Conservation (phyloP, 2,113 vertebrate genomes). For the Hippocampus comes region DNA sequence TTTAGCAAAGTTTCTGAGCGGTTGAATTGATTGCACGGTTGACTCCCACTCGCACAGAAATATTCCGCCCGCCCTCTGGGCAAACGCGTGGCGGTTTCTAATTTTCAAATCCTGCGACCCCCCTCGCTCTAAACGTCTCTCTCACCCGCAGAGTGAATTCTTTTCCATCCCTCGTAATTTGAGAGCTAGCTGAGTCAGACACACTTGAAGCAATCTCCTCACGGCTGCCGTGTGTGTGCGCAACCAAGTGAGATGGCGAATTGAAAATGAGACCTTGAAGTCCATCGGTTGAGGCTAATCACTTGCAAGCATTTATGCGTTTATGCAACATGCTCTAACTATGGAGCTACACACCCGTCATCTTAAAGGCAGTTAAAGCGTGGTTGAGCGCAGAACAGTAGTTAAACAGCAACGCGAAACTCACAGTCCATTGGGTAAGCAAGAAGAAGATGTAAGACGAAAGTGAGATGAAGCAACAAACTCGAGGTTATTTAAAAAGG, state of each 20-base stretch:
- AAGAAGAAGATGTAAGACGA: constrained; percentile 25
- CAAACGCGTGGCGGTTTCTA: constrained; percentile 39
- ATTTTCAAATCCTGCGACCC: constrained; percentile 40
- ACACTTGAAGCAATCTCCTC: constrained; percentile 19
- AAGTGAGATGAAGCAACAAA: constrained; percentile 31
- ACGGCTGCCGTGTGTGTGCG: not conserved
- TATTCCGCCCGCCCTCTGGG: constrained; percentile 35
- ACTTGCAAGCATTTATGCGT: constrained; percentile 4
- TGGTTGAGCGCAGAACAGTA: constrained; percentile 18
- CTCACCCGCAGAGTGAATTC: constrained; percentile 24
- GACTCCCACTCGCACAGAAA: constrained; percentile 38
- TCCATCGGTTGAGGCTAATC: constrained; percentile 16
- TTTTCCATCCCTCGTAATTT: constrained; percentile 44
- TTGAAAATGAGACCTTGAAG: constrained; percentile 37
- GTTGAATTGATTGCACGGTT: constrained; percentile 44
- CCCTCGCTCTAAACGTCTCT: not conserved
- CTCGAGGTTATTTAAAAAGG: not conserved
- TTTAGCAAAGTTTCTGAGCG: constrained; percentile 40
- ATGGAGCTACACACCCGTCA: not conserved
- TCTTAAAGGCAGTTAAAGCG: constrained; percentile 13
- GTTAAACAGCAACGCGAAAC: constrained; percentile 34
- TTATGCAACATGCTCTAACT: not conserved
- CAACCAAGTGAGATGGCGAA: not conserved
- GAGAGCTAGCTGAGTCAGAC: constrained; percentile 33
- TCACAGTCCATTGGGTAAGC: constrained; percentile 29